These are phyloP conservation scores for Paedocypris sp. DNA, from an alignment of 2,113 vertebrate genomes.

Conservation along the genomic window DNA sequence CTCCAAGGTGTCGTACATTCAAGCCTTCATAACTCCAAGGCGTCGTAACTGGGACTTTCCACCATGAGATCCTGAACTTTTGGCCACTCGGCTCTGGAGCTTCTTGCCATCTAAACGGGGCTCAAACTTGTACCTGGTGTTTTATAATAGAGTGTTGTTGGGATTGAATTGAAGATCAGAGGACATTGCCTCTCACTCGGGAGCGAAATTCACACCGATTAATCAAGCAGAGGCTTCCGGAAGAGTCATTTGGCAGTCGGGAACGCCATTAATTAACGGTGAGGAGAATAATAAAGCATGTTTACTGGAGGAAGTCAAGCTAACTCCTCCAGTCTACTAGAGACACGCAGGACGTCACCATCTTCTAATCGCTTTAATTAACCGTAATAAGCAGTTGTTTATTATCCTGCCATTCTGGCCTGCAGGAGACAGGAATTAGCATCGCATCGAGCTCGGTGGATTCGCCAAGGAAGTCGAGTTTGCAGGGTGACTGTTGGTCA, in stretches of 20 bases:
- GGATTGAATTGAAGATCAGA: too few relatives aligned
- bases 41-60: too few relatives aligned
- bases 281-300: slow-evolving; percentile 7
- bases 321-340: slow-evolving; percentile 11
- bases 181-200: not conserved
- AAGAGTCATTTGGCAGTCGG: not conserved
- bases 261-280: not conserved
- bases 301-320: slow-evolving; percentile 8
- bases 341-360: slow-evolving; percentile 16
- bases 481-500: slow-evolving; percentile 8
- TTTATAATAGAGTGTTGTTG: too few relatives aligned
- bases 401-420: slow-evolving; percentile 46
- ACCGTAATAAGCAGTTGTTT: slow-evolving; percentile 41
- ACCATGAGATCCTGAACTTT: too few relatives aligned
- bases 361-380: slow-evolving; percentile 48
- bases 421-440: too few relatives aligned
- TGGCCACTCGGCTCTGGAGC: too few relatives aligned
- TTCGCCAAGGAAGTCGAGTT: too few relatives aligned
- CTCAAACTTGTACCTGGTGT: too few relatives aligned
- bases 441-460: too few relatives aligned
- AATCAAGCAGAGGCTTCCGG: not conserved
- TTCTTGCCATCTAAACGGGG: too few relatives aligned
- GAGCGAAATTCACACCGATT: not conserved
- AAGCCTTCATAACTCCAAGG: too few relatives aligned
- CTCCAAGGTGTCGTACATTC: too few relatives aligned